These are phyloP conservation scores for Biston stratarius DNA, from an alignment of 2,888 invertebrate species.

Conservation along the genomic window DNA sequence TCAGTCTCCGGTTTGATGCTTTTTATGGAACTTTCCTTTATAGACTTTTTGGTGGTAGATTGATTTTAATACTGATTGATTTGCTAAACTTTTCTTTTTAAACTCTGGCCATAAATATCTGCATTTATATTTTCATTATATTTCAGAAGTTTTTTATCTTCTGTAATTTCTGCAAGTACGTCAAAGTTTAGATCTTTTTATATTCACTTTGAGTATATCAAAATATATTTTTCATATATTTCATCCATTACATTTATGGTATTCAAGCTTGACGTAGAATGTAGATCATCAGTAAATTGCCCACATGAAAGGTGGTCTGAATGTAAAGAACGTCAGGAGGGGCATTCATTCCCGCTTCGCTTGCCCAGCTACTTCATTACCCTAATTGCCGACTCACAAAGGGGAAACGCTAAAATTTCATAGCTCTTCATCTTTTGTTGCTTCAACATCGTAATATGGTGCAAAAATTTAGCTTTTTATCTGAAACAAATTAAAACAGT, in stretches of 20 bases:
- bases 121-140: conserved; percentile 2
- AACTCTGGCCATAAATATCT: conserved; percentile 7
- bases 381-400: conserved; percentile 82
- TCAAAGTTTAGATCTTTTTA: neutral
- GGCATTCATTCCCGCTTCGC: conserved; percentile 75
- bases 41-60: conserved; percentile 30
- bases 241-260: conserved; percentile 63
- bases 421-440: conserved; percentile 73
- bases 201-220: neutral
- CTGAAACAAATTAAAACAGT: neutral
- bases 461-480: conserved; percentile 39
- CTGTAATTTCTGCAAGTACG: neutral
- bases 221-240: conserved; percentile 41
- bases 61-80: conserved; percentile 34
- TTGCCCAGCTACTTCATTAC: conserved; percentile 79
- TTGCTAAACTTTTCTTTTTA: conserved; percentile 15
- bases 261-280: conserved; percentile 58
- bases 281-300: conserved; percentile 78
- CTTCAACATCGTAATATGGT: conserved; percentile 60
- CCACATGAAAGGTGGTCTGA: conserved; percentile 83
- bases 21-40: conserved; percentile 37
- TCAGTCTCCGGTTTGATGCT: conserved; percentile 44
- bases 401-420: conserved; percentile 81
- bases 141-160: conserved; percentile 9
- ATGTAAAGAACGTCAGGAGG: conserved; percentile 73